These are phyloP conservation scores for Drosophila greeni DNA, from an alignment of 2,888 invertebrate species.

Conservation along the genomic window DNA sequence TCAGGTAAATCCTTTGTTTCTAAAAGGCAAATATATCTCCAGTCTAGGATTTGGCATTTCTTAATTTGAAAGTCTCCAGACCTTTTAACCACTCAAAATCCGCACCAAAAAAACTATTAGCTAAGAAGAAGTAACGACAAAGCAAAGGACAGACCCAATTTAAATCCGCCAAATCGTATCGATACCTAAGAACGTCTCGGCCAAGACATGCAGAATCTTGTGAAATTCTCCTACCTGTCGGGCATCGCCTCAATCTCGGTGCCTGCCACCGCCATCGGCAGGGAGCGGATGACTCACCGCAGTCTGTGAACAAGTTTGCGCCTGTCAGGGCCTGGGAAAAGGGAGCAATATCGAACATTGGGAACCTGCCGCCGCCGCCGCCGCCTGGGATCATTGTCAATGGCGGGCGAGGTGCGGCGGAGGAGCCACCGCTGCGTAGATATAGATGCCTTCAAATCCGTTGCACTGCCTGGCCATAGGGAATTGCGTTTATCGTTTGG, in stretches of 20 bases:
- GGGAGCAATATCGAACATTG: constrained; percentile 48
- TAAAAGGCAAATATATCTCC: background rate
- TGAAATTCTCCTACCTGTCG: constrained; percentile 57
- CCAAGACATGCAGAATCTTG: constrained; percentile 56
- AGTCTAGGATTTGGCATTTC: background rate
- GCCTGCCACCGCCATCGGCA: constrained; percentile 37
- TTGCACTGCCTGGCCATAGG: constrained; percentile 48
- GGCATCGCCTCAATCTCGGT: constrained; percentile 26
- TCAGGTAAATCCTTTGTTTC: background rate
- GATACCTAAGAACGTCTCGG: constrained; percentile 24
- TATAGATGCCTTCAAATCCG: constrained; percentile 48
- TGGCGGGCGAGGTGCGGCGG: constrained; percentile 3
- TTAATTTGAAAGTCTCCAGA: background rate
- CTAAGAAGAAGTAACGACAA: background rate
- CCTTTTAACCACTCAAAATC: background rate
- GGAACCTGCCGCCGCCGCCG: constrained; percentile 27
- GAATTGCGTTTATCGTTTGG: constrained; percentile 55
- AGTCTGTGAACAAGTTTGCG: constrained; percentile 55
- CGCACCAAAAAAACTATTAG: background rate
- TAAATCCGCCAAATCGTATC: constrained; percentile 28
- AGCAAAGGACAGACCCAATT: constrained; percentile 1
- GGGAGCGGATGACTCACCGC: constrained; percentile 29
- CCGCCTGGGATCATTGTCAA: constrained; percentile 34
- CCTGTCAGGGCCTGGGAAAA: constrained; percentile 60
- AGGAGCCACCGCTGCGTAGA: constrained; percentile 25